Evolutionary conservation across 2,113 vertebrate genomes (phyloP).

Genomic region (Sinosuthora webbiana): DNA sequence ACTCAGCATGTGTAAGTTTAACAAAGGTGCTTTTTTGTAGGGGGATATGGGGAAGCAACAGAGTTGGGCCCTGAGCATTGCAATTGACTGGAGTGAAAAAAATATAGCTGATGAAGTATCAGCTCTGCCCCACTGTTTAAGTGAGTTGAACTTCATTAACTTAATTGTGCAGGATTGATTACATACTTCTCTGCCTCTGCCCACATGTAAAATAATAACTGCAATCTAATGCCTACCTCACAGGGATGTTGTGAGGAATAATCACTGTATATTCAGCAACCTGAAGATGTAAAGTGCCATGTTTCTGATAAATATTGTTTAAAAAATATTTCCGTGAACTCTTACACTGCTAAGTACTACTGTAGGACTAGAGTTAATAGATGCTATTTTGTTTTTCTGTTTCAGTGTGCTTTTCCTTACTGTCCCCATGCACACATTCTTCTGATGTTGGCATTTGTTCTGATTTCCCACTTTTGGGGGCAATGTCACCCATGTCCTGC

Average conservation of each 20-base stretch:
- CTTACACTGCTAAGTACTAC: not conserved
- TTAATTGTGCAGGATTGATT: not conserved
- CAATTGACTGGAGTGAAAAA: not conserved
- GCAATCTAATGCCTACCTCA: slow-evolving; percentile 1
- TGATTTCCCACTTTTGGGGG: not conserved
- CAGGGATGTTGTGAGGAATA: slow-evolving; percentile 46
- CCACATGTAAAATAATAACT: not conserved
- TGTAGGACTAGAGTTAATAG: not conserved
- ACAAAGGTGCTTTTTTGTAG: not conserved
- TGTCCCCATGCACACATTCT: not conserved
- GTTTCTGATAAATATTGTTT: slow-evolving; percentile 27
- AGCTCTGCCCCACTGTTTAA: not conserved
- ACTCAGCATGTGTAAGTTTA: not conserved
- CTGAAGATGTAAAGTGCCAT: slow-evolving; percentile 36
- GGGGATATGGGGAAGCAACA: not conserved
- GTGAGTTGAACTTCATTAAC: not conserved
- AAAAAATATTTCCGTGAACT: slow-evolving; percentile 4
- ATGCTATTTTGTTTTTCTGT: not conserved
- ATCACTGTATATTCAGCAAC: slow-evolving; percentile 5
- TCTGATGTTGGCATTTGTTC: not conserved
- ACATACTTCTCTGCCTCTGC: not conserved
- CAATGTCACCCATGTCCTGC: not conserved
- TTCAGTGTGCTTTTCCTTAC: not conserved
- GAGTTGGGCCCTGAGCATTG: not conserved
- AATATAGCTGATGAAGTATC: not conserved